Evolutionary conservation across 2,797 vertebrate genomes (phyloP).

Genomic region (Megaceryle alcyon): DNA sequence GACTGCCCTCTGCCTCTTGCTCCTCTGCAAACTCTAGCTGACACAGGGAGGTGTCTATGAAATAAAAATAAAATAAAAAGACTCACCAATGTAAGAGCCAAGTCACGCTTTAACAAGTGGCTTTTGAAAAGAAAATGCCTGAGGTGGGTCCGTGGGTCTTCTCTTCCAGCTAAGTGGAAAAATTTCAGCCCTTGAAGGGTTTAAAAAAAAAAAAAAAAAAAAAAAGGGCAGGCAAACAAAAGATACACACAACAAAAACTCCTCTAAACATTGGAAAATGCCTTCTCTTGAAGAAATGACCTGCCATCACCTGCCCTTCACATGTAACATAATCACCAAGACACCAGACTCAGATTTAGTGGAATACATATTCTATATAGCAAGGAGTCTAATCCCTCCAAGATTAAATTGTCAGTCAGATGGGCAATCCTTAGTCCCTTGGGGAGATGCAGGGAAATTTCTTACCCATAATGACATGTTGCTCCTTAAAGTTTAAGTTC

Average conservation of each 20-base stretch:
- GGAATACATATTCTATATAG: background rate
- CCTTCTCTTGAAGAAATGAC: background rate
- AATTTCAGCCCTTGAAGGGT: background rate
- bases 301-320: background rate
- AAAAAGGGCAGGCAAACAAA: too few species aligned
- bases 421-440: background rate
- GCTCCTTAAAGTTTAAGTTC: background rate
- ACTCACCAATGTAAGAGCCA: background rate
- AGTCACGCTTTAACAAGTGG: background rate
- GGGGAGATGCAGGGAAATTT: background rate
- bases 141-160: background rate
- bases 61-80: background rate
- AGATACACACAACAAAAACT: background rate
- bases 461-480: background rate
- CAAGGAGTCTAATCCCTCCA: background rate
- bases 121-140: background rate
- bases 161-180: background rate
- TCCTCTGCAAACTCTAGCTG: background rate
- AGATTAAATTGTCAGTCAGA: slow-evolving; percentile 10
- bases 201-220: background rate
- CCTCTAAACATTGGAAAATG: background rate
- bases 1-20: background rate
- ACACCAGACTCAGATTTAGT: background rate
- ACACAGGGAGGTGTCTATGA: background rate
- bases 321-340: background rate